Evolutionary conservation across 2,797 vertebrate species (phyloP).

Genomic region (Martes flavigula): DNA sequence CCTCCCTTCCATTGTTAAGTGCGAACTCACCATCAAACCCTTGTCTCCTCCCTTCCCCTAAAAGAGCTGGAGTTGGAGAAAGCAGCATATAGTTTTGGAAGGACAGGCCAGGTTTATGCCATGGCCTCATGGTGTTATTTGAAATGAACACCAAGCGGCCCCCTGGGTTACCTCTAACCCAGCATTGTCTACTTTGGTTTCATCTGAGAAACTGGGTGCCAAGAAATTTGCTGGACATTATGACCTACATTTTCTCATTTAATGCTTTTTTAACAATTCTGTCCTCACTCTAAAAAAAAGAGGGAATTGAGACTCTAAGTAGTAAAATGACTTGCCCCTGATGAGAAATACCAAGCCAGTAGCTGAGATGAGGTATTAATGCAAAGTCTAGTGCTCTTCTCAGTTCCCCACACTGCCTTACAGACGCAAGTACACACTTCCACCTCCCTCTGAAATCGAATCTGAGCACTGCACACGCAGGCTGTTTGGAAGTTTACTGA

Average conservation of each 20-base stretch:
- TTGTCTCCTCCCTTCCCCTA: background rate
- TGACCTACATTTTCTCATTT: background rate
- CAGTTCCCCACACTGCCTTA: background rate
- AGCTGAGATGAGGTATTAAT: background rate
- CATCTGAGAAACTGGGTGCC: background rate
- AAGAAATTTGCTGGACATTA: background rate
- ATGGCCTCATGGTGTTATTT: background rate
- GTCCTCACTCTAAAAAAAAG: background rate
- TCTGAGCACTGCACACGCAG: background rate
- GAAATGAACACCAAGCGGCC: background rate
- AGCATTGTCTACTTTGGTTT: background rate
- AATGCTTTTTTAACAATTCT: background rate
- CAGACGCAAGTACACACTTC: background rate
- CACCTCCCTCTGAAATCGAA: background rate
- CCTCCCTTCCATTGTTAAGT: background rate
- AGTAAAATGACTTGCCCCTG: background rate
- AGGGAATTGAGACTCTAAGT: background rate
- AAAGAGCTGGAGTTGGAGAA: background rate
- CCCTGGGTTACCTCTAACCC: background rate
- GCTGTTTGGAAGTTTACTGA: background rate
- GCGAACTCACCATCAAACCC: background rate
- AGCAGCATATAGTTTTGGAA: background rate
- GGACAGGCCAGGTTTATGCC: background rate
- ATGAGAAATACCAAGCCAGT: background rate
- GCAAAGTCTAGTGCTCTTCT: background rate